Base-by-base conservation (phyloP, 2,113 vertebrate species). In the Dolichotis patagonum region DNA sequence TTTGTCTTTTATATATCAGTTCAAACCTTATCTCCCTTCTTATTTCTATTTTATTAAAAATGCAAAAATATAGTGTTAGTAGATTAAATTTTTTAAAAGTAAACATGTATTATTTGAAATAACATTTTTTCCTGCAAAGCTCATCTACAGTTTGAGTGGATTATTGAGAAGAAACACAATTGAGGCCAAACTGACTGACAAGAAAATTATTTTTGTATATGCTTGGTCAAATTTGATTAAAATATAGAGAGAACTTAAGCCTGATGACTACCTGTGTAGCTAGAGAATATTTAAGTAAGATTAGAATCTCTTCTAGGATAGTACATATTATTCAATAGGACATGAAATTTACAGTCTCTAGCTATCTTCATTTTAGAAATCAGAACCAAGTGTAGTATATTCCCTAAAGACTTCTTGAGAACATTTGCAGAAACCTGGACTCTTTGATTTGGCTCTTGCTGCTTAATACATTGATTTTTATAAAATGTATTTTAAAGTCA, bases 391-490 rank as follows among this genome's bases (percentile, higher is more conserved):
- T 91, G 75, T 10, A 28, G 71, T 73, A 12, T 91, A 32, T 0
- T 73, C n/a, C 41, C 2, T 32, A 54, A 19, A 46, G 16, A 63
- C 63, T 80, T 91, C 35, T 81, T 89, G 65, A 92, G 17, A 60
- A 73, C 2, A 52, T 62, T 7, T 82, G 4, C 7, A 62, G 63
- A 69, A 65, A 38, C 69, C 35, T 75, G 30, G 20, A 38, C 60
- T 63, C n/a, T n/a, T 91, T 93, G 20, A 1, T 62, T 94, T 78
- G 35, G 2, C 14, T 92, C 12, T 28, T 20, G 3, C 28, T 87
- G 4, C 54, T 85, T 63, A 60, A 49, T 54, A 43, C 10, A 90
- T 43, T 85, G 35, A 96, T 84, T 96, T 96, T n/a, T 90, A 52
- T 52, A 85, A 82, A 85, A 88, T n/a, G 16, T 32, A 46, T 41